phyloP scores from a whole-genome alignment of 2,888 invertebrate genomes.

The Thecocarcelia acutangulata region DNA sequence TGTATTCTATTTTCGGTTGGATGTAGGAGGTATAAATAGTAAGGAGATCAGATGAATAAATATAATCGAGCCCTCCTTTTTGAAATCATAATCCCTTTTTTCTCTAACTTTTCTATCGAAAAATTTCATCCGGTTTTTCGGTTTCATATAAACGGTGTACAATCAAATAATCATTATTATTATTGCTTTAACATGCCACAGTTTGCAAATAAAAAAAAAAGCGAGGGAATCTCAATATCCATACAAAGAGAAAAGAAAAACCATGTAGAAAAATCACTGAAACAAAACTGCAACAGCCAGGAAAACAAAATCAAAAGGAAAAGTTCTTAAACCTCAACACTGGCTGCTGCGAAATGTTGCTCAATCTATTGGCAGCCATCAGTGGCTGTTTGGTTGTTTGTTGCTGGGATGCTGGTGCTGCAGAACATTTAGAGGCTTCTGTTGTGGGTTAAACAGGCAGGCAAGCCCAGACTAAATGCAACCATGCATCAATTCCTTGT shows the following conservation, averaged over 20 bases:
- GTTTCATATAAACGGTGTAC: conserved; percentile 25
- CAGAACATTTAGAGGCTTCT: conserved; percentile 36
- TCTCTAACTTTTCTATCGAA: too few relatives aligned
- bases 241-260: background rate
- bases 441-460: conserved; percentile 43
- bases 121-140: background rate
- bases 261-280: background rate
- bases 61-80: too few relatives aligned
- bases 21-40: too few relatives aligned
- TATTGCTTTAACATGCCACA: conserved; percentile 53
- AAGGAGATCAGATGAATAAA: too few relatives aligned
- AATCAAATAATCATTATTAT: conserved; percentile 34
- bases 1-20: too few relatives aligned
- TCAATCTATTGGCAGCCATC: conserved; percentile 17
- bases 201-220: background rate
- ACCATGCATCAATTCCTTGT: conserved; percentile 64
- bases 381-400: conserved; percentile 11
- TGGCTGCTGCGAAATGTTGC: conserved; percentile 17
- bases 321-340: conserved; percentile 52
- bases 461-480: conserved; percentile 48
- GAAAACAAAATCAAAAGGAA: conserved; percentile 29
- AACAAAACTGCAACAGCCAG: conserved; percentile 21
- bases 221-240: conserved; percentile 3
- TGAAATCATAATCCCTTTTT: too few relatives aligned
- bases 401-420: conserved; percentile 7